phyloP scores from a whole-genome alignment of 2,797 vertebrate genomes.

The Varecia variegata region DNA sequence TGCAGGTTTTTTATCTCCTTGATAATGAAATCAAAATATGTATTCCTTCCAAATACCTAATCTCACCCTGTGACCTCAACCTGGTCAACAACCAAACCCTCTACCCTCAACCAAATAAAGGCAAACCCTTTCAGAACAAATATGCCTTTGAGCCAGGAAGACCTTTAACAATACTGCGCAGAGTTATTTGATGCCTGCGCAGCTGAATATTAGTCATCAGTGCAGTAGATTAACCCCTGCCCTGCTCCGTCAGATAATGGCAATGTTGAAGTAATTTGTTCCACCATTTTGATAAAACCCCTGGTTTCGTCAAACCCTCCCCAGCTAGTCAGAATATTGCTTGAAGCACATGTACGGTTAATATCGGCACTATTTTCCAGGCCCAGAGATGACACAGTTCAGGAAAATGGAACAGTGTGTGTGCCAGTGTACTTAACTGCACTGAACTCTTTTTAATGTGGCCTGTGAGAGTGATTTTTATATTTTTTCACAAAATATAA shows the following conservation, averaged over 20 bases:
- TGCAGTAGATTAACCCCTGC: neutral
- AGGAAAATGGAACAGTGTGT: neutral
- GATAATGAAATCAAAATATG: slow-evolving; percentile 43
- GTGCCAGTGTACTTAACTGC: neutral
- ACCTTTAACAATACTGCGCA: neutral
- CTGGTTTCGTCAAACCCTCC: neutral
- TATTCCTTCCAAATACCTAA: neutral
- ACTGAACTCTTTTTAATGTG: neutral
- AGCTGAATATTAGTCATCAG: neutral
- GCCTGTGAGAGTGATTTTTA: neutral
- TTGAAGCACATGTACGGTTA: neutral
- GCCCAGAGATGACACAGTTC: neutral
- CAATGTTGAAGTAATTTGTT: slow-evolving; percentile 28
- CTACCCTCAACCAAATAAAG: slow-evolving; percentile 22
- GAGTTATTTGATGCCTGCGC: neutral
- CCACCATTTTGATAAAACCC: neutral
- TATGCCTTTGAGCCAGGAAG: neutral
- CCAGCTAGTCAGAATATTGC: neutral
- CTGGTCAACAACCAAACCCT: slow-evolving; percentile 28
- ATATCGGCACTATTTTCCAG: slow-evolving; percentile 11
- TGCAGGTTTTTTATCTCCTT: neutral
- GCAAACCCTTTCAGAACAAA: slow-evolving; percentile 14
- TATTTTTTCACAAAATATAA: neutral
- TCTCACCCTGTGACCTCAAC: slow-evolving; percentile 30
- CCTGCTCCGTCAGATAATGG: slow-evolving; percentile 19